A percentile compares a stretch with the other conserved stretches of the same genome.
Evolutionary conservation across 64 coral and sea anemone species (phyloP).

Genomic region (Stylophora pistillata): DNA sequence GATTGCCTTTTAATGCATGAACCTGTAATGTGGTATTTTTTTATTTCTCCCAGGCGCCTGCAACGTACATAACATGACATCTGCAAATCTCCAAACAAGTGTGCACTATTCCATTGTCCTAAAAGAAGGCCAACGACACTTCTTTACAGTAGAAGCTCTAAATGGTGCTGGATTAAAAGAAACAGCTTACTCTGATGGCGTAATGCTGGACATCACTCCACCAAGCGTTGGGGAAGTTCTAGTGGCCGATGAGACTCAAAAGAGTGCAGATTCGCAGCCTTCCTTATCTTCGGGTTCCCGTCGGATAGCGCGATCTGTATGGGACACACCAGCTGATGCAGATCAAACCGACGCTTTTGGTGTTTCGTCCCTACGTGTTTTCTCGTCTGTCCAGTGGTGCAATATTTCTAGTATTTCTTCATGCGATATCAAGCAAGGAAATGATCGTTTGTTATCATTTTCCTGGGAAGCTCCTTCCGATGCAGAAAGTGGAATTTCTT

Average conservation of each 20-base stretch:
- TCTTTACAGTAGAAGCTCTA: conserved; percentile 74
- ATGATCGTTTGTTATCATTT: conserved; percentile 27
- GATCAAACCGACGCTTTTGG: neutral
- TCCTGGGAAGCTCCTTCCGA: conserved; percentile 59
- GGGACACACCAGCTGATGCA: neutral
- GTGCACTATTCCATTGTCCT: neutral
- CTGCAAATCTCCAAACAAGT: conserved; percentile 58
- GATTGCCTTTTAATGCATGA: no score
- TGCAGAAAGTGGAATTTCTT: conserved; percentile 65
- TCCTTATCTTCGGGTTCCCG: conserved; percentile 14
- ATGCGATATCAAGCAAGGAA: conserved; percentile 22
- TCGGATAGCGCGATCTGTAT: conserved; percentile 14
- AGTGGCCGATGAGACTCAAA: neutral
- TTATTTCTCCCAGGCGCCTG: conserved; percentile 58
- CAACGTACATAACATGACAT: conserved; percentile 47
- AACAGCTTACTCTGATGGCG: conserved; percentile 76
- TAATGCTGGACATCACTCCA: conserved; percentile 75
- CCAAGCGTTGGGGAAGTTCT: conserved; percentile 50
- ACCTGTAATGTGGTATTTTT: no score
- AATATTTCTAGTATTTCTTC: neutral
- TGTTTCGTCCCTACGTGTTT: neutral
- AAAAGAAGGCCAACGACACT: conserved; percentile 58
- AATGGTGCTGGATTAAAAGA: conserved; percentile 77
- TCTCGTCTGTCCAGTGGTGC: neutral
- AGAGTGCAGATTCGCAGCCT: neutral